Conservation (phyloP, 2,113 vertebrate genomes). For the Hucho hucho region DNA sequence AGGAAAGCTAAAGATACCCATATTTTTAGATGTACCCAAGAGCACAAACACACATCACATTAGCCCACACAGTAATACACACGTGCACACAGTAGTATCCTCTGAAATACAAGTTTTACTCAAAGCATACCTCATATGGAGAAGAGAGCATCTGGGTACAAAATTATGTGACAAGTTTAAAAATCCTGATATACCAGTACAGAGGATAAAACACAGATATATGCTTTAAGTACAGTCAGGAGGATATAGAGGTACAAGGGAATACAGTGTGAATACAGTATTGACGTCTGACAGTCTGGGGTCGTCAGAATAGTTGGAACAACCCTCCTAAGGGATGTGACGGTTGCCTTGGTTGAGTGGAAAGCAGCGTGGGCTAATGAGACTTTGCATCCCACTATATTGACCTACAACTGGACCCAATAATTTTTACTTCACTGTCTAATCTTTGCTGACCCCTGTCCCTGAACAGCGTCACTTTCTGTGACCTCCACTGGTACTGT, state of each 20-base stretch:
- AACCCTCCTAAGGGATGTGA: slow-evolving; percentile 13
- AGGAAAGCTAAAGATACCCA: slow-evolving; percentile 16
- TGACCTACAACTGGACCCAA: slow-evolving; percentile 57
- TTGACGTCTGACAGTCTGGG: background rate
- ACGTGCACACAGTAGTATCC: background rate
- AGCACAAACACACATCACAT: background rate
- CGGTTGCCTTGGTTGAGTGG: slow-evolving; percentile 37
- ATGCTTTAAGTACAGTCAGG: too few relatives aligned
- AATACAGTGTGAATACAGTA: background rate
- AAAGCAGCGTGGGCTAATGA: slow-evolving; percentile 43
- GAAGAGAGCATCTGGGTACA: background rate
- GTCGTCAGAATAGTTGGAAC: slow-evolving; percentile 3
- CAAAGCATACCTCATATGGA: slow-evolving; percentile 22
- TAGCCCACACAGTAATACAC: too few relatives aligned
- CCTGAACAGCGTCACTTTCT: background rate
- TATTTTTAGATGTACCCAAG: slow-evolving; percentile 1
- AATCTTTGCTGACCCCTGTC: slow-evolving; percentile 31
- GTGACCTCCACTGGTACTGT: slow-evolving; percentile 16
- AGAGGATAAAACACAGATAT: too few relatives aligned
- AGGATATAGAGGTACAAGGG: too few relatives aligned
- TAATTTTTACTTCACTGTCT: slow-evolving; percentile 61
- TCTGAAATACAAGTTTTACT: background rate
- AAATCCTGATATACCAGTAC: background rate
- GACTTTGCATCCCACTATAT: slow-evolving; percentile 45
- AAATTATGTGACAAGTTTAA: slow-evolving; percentile 9